Evolutionary conservation across 92 coral and sea anemone genomes (phyloP), one percentile per base, ranked within the genome.

Genomic region (Parazoanthus atlanticus): DNA sequence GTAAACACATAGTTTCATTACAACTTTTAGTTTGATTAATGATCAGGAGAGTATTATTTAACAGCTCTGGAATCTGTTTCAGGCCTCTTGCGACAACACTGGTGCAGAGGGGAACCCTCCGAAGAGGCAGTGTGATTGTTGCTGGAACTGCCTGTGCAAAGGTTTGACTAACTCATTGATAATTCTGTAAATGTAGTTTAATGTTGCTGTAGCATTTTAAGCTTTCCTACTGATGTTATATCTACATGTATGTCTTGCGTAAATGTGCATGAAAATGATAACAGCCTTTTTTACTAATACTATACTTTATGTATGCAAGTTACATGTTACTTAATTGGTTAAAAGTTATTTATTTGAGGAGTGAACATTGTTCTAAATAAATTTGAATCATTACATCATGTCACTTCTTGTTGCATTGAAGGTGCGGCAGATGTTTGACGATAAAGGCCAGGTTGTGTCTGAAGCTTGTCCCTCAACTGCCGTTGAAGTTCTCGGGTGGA

Each of bases 401-500:
- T 31, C 17, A 30, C 82, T 80, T 82, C 49, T 36, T 73, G 8
- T 31, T 67, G 43, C 49, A 31, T 66, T 34, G 6, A 29, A 96
- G 99, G 98, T 97, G 10, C 98, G 99, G 32, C 93, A 96, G 79
- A 93, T 97, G 95, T 88, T 89, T 74, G 90, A 93, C 74, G 98
- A 96, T 88, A 52, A 88, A 31, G 98, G 99, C 6, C 87, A 91
- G 77, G 86, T 86, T 12, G 88, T 97, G 5, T 61, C 92, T 12
- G 75, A 84, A 47, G 99, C 99, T 74, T 82, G 80, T 28, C 98
- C 99, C n/a, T 95, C 98, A 5, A 88, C 92, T 46, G 98, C 99
- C 21, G 98, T 97, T 34, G 98, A 95, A 78, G 98, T 97, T 56
- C 52, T 92, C 5, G 99, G 99, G 1, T 97, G 99, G 99, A 91